These are phyloP conservation scores for Drosophila picticornis DNA, from an alignment of 2,888 invertebrate species.

Conservation along the genomic window DNA sequence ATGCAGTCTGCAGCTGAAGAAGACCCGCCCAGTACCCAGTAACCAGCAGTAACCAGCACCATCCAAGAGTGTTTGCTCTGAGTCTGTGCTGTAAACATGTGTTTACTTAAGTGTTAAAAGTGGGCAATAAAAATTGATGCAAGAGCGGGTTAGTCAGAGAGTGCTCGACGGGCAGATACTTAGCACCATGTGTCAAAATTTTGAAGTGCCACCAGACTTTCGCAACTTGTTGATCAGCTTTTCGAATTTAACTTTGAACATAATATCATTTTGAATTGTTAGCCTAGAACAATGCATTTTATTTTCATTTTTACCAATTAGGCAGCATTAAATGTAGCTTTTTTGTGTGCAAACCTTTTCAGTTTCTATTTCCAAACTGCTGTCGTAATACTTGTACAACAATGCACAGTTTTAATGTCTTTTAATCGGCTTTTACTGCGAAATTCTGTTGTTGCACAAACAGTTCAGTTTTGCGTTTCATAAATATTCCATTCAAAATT, in stretches of 20 bases:
- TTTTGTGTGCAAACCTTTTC: neutral
- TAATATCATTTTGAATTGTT: neutral
- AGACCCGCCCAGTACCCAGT: slow-evolving; percentile 9
- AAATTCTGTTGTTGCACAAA: neutral
- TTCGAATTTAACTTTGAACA: neutral
- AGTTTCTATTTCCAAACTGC: neutral
- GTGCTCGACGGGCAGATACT: slow-evolving; percentile 4
- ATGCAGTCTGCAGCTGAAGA: slow-evolving; percentile 52
- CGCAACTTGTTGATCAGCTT: neutral
- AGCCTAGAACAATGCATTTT: neutral
- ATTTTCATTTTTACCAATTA: neutral
- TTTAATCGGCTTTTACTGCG: neutral
- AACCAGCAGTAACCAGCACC: neutral
- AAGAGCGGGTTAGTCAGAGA: neutral
- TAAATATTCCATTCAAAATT: neutral
- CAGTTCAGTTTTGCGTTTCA: neutral
- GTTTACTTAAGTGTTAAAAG: slow-evolving; percentile 71
- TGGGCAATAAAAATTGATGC: slow-evolving; percentile 37
- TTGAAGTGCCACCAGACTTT: neutral
- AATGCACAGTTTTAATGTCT: neutral
- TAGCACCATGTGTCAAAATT: neutral
- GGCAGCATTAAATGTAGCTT: neutral
- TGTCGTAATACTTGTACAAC: no score
- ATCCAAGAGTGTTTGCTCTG: slow-evolving; percentile 36
- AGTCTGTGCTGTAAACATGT: slow-evolving; percentile 65